Conservation (phyloP, 1,140 invertebrate genomes). For the Drosophila takahashii region DNA sequence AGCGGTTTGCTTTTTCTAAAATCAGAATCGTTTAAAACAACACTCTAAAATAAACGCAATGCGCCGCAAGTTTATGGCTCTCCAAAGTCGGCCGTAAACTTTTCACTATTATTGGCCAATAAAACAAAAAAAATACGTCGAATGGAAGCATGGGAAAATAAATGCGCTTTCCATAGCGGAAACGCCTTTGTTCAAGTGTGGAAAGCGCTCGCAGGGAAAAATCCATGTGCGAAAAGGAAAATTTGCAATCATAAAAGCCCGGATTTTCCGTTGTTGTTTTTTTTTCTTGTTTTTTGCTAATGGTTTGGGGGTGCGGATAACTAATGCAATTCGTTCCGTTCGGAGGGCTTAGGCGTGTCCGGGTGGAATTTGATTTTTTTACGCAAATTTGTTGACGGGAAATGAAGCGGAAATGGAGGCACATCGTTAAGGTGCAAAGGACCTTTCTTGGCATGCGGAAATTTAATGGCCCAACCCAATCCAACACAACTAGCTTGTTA, state of each 20-base stretch:
- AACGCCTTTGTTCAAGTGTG: conserved; percentile 26
- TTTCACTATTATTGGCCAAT: conserved; percentile 56
- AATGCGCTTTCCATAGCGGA: conserved; percentile 42
- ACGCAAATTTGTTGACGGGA: conserved; percentile 64
- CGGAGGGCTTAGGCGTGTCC: conserved; percentile 15
- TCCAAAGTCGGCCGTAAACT: conserved; percentile 52
- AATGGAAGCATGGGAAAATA: conserved; percentile 23
- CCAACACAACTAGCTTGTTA: conserved; percentile 12
- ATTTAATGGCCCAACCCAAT: conserved; percentile 11
- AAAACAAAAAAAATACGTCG: conserved; percentile 44
- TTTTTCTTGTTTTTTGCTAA: conserved; percentile 39
- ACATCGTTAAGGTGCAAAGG: conserved; percentile 61
- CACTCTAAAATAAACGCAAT: conserved; percentile 2
- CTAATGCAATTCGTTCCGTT: conserved; percentile 66
- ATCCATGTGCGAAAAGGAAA: conserved; percentile 15
- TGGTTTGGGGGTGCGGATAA: conserved; percentile 51
- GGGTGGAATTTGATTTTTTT: conserved; percentile 40
- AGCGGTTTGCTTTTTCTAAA: conserved; percentile 1
- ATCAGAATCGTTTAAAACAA: conserved; percentile 25
- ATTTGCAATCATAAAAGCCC: conserved; percentile 46
- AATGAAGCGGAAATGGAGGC: conserved; percentile 69
- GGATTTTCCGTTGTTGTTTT: conserved; percentile 18
- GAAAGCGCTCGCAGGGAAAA: conserved; percentile 21
- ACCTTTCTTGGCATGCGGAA: conserved; percentile 25
- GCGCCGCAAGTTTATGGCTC: conserved; percentile 21